phyloP scores from a whole-genome alignment of 2,113 vertebrate species.

The Bucco capensis region DNA sequence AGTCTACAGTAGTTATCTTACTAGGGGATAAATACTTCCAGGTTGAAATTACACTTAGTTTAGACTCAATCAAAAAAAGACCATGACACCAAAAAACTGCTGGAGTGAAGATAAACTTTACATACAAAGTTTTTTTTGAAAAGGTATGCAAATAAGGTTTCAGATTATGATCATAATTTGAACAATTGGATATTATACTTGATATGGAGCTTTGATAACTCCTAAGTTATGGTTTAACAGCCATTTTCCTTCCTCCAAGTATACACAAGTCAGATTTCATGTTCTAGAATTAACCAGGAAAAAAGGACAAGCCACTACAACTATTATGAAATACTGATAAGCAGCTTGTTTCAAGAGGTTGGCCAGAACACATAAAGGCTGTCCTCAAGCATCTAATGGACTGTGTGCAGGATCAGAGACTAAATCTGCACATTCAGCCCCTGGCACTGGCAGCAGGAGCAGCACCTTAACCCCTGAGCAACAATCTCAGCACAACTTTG shows the following conservation, averaged over 20 bases:
- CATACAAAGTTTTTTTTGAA: neutral
- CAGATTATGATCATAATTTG: neutral
- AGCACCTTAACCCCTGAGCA: neutral
- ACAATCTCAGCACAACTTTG: neutral
- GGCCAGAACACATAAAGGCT: neutral
- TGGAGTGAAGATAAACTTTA: neutral
- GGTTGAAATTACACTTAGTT: neutral
- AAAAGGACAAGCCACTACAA: neutral
- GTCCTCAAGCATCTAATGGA: neutral
- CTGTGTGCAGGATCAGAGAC: no score
- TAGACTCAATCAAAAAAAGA: neutral
- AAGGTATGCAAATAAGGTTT: neutral
- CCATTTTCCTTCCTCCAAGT: neutral
- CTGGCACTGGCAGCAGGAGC: neutral
- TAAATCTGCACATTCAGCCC: neutral
- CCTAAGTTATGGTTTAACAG: neutral
- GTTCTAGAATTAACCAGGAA: neutral
- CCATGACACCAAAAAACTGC: neutral
- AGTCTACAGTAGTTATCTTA: neutral
- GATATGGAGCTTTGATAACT: neutral
- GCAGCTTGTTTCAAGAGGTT: neutral
- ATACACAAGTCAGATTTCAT: neutral
- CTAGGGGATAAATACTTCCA: neutral
- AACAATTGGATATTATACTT: neutral
- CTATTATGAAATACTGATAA: neutral